Percentiles rank a stretch among this genome's conserved stretches.
phyloP scores from a whole-genome alignment of 2,113 vertebrate genomes.

The Myxocyprinus asiaticus region DNA sequence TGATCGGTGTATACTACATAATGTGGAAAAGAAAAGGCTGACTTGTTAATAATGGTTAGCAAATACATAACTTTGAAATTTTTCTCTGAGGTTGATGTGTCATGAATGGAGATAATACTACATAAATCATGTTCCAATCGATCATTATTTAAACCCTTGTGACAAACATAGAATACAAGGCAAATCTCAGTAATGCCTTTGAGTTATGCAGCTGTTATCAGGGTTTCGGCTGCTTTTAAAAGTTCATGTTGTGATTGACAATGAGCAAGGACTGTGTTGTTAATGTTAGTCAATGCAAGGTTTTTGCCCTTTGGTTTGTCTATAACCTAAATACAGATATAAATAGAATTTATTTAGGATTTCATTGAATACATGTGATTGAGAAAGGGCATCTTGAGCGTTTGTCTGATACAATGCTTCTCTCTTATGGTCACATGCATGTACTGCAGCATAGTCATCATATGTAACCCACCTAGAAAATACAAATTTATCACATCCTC shows the following conservation, averaged over 20 bases:
- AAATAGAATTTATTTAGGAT: neutral
- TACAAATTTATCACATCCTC: no score
- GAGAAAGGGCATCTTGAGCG: no score
- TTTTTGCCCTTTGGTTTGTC: neutral
- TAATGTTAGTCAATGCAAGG: neutral
- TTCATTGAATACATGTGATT: no score
- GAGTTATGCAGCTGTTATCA: conserved; percentile 11
- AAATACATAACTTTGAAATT: no score
- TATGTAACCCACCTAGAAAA: no score
- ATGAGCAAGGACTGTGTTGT: neutral
- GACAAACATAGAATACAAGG: neutral
- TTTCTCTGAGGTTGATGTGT: neutral
- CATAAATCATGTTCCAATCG: neutral
- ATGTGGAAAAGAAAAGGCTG: no score
- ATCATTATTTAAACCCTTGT: conserved; percentile 12
- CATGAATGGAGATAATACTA: neutral
- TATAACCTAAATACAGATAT: neutral
- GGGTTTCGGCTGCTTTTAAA: neutral
- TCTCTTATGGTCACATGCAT: conserved; percentile 29
- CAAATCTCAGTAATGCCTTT: neutral
- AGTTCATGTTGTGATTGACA: neutral
- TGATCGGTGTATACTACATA: no score
- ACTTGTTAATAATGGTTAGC: neutral
- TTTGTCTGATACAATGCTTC: conserved; percentile 9
- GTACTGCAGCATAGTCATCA: neutral